Evolutionary conservation across 2,888 invertebrate genomes (phyloP).

Genomic region (Corythucha ciliata): DNA sequence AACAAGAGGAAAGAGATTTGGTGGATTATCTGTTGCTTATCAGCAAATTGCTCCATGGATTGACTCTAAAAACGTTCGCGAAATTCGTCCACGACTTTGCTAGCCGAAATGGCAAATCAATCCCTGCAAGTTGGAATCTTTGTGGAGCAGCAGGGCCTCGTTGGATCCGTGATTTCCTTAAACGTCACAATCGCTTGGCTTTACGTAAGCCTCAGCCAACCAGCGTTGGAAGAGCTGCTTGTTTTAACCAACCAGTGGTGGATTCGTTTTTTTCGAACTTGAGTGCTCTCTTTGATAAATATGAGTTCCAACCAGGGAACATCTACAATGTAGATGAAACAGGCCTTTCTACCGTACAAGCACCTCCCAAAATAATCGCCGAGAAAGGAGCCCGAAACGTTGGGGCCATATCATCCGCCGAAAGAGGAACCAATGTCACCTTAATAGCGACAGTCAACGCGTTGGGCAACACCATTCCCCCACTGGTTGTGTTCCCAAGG

Average conservation of each 20-base stretch:
- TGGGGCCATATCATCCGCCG: constrained; percentile 2
- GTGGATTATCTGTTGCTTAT: no score
- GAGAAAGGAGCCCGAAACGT: constrained; percentile 2
- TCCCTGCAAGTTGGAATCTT: not conserved
- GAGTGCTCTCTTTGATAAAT: constrained; percentile 1
- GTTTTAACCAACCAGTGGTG: constrained; percentile 5
- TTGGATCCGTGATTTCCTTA: not conserved
- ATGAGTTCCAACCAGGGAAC: not conserved
- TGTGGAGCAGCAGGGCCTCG: not conserved
- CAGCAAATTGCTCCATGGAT: not conserved
- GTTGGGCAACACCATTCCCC: constrained; percentile 32
- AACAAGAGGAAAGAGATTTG: no score
- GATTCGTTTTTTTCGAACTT: not conserved
- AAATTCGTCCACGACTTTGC: not conserved
- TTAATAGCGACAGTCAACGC: constrained; percentile 1
- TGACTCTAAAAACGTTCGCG: not conserved
- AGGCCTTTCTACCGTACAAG: constrained; percentile 5
- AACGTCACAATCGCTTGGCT: constrained; percentile 4
- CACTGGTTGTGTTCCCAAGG: constrained; percentile 34
- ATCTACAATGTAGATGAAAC: constrained; percentile 5
- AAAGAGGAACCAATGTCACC: constrained; percentile 7
- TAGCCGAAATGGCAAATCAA: not conserved
- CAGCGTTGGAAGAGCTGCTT: constrained; percentile 3
- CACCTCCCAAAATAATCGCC: constrained; percentile 6
- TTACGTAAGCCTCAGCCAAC: constrained; percentile 4